Evolutionary conservation across 2,113 vertebrate genomes (phyloP).

Genomic region (Cryptomyrus ogoouensis): DNA sequence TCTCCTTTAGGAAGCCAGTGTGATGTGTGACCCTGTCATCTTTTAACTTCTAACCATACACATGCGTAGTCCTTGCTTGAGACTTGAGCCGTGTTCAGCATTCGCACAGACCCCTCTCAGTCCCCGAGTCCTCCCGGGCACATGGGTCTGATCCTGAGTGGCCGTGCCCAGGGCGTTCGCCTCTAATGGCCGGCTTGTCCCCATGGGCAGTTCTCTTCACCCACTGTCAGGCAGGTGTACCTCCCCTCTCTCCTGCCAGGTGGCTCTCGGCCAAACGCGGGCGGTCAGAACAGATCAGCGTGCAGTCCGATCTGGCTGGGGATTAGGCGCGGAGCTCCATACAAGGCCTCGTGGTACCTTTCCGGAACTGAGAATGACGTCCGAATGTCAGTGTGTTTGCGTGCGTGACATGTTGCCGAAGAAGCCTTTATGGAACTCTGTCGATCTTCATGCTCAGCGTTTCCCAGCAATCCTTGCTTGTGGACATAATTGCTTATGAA

Average conservation of each 20-base stretch:
- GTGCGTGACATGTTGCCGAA: background rate
- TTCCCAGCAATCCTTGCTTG: background rate
- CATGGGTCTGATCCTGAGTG: background rate
- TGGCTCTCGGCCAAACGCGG: background rate
- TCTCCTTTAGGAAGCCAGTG: background rate
- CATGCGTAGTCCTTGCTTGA: background rate
- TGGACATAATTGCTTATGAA: background rate
- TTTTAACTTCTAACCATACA: background rate
- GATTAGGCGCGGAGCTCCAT: background rate
- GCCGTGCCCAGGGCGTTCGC: background rate
- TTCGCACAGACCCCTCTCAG: background rate
- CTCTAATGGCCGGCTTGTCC: background rate
- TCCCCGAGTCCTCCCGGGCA: background rate
- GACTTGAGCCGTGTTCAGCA: background rate
- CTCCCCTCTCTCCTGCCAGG: background rate
- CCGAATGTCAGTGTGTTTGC: background rate
- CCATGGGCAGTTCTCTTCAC: background rate
- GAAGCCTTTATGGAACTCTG: background rate
- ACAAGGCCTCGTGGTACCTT: background rate
- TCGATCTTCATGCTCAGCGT: background rate
- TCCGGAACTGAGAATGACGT: background rate
- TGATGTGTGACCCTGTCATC: background rate
- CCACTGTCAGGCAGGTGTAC: background rate
- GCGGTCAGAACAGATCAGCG: background rate
- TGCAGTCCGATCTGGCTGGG: background rate